Conservation (phyloP, 2,113 vertebrate species). For the Bubo blakistoni region DNA sequence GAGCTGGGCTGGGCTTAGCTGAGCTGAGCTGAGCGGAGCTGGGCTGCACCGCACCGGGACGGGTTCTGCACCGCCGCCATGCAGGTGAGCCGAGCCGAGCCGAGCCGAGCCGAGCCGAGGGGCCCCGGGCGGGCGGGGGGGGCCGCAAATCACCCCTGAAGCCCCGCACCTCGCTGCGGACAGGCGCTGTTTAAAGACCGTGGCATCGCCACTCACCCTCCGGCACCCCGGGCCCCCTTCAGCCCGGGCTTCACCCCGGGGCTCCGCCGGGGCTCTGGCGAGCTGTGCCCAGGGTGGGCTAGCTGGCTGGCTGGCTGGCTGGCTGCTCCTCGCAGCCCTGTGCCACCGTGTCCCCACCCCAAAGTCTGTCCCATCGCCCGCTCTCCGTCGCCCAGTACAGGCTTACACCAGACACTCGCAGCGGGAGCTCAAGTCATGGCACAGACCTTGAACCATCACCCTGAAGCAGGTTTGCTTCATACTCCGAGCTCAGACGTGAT, state of each 20-base stretch:
- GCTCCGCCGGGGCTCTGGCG: neutral
- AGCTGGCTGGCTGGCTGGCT: neutral
- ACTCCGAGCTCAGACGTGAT: neutral
- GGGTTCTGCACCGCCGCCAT: neutral
- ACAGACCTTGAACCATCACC: fast-evolving
- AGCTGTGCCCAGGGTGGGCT: neutral
- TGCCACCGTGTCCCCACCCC: neutral
- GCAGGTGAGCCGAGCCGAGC: neutral
- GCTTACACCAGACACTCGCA: neutral
- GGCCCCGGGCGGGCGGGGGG: no score
- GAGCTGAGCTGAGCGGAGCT: neutral
- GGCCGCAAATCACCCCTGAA: neutral
- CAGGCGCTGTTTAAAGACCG: neutral
- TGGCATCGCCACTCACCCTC: no score
- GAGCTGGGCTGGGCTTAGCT: no score
- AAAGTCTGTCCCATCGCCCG: fast-evolving
- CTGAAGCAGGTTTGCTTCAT: neutral
- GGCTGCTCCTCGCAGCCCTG: neutral
- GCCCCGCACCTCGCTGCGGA: neutral
- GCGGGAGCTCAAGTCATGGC: fast-evolving
- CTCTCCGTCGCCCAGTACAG: fast-evolving
- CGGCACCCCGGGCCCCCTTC: no score
- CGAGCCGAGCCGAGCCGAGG: neutral
- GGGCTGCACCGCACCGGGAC: neutral
- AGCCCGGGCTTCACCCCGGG: no score